Conservation (phyloP, 2,797 vertebrate genomes). For the Eutrigla gurnardus region DNA sequence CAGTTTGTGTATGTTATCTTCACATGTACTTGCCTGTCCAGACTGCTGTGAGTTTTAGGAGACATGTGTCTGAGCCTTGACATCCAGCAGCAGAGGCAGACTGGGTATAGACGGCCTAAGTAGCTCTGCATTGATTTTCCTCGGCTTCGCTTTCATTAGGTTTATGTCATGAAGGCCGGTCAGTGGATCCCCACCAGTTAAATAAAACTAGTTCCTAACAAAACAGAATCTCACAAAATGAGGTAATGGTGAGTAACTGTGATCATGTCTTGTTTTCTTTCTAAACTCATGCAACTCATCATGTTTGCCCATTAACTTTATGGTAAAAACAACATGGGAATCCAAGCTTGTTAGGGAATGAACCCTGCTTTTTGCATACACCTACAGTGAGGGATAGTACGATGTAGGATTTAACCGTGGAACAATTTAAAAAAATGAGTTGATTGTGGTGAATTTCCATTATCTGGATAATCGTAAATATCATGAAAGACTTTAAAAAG, state of each 20-base stretch:
- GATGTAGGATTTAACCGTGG: no score
- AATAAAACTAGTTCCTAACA: background rate
- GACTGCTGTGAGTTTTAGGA: constrained; percentile 36
- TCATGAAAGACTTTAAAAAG: no score
- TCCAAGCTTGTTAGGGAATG: background rate
- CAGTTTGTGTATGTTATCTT: constrained; percentile 1
- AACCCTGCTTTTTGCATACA: background rate
- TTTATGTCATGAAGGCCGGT: constrained; percentile 39
- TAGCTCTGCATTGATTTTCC: constrained; percentile 71
- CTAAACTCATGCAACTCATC: background rate
- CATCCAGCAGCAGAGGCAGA: constrained; percentile 37
- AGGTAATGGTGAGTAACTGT: background rate
- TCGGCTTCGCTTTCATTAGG: constrained; percentile 50
- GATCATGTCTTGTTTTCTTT: background rate
- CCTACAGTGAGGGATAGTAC: no score
- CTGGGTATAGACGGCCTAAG: constrained; percentile 58
- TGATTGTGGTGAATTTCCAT: no score
- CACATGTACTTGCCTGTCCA: constrained; percentile 12
- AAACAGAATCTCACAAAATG: background rate
- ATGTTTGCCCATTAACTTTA: background rate
- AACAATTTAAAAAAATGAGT: no score
- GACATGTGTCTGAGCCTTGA: constrained; percentile 34
- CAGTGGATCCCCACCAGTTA: constrained; percentile 24
- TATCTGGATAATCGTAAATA: no score
- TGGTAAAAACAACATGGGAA: background rate